These are phyloP conservation scores for Plusia festucae DNA, from an alignment of 2,888 invertebrate genomes.

Conservation along the genomic window DNA sequence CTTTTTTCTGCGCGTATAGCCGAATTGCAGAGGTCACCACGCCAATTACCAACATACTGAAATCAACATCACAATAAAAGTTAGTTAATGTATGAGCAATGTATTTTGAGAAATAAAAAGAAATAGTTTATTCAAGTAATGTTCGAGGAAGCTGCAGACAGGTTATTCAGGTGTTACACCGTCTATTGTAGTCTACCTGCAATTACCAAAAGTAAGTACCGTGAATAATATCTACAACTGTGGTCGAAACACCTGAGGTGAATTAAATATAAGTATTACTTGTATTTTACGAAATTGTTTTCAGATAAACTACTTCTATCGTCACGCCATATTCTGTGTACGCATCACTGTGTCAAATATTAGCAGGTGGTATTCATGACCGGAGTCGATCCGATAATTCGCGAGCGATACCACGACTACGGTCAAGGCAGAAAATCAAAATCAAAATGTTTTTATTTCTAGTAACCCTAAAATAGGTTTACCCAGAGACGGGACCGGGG, in stretches of 20 bases:
- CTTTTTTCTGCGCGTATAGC: too few species aligned
- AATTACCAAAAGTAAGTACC: constrained; percentile 3
- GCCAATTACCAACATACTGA: background rate
- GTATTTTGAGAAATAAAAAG: background rate
- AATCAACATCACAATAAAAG: background rate
- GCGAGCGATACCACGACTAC: too few species aligned
- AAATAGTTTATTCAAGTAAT: background rate
- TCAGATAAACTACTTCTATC: background rate
- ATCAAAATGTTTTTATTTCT: too few species aligned
- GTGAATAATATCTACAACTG: background rate
- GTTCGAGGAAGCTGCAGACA: background rate
- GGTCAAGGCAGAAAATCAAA: too few species aligned
- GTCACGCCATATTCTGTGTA: background rate
- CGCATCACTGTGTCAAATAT: background rate
- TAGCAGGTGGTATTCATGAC: too few species aligned
- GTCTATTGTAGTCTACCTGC: background rate
- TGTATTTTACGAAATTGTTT: background rate
- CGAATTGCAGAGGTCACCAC: too few species aligned
- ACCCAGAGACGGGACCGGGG: too few species aligned
- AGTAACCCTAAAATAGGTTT: too few species aligned
- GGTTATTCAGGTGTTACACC: constrained; percentile 4
- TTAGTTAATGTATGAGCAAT: background rate
- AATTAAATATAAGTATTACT: background rate
- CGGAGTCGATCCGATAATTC: too few species aligned
- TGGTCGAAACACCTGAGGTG: background rate